These are phyloP conservation scores for Protophormia terraenovae DNA, from an alignment of 2,888 invertebrate species.

Conservation along the genomic window DNA sequence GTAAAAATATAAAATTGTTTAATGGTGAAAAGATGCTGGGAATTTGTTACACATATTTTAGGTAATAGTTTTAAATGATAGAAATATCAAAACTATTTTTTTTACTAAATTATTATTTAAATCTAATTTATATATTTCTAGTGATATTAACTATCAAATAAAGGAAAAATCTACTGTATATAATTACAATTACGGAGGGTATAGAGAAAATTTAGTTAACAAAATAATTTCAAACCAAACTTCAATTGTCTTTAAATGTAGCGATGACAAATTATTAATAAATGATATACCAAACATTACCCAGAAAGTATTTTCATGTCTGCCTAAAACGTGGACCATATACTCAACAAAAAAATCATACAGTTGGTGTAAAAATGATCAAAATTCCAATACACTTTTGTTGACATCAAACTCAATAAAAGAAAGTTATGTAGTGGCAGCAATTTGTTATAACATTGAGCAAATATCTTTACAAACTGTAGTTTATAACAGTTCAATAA, in stretches of 20 bases:
- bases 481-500: not conserved
- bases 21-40: not conserved
- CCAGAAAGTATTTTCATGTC: not conserved
- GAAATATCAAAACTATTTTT: no score
- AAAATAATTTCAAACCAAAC: not conserved
- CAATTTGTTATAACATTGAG: constrained; percentile 15
- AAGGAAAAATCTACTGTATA: not conserved
- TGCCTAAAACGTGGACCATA: not conserved
- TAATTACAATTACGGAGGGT: not conserved
- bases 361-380: constrained; percentile 11
- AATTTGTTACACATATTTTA: constrained; percentile 24
- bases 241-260: not conserved
- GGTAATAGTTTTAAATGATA: no score
- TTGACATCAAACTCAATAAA: not conserved
- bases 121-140: no score
- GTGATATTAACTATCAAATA: not conserved
- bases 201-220: not conserved
- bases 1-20: not conserved
- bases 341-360: not conserved
- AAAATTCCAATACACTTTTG: constrained; percentile 29
- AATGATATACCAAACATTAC: not conserved
- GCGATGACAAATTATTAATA: not conserved
- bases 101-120: no score
- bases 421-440: not conserved
- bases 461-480: constrained; percentile 8